Evolutionary conservation across 1,140 invertebrate species (phyloP).

Genomic region (Euura saliciscinereae): DNA sequence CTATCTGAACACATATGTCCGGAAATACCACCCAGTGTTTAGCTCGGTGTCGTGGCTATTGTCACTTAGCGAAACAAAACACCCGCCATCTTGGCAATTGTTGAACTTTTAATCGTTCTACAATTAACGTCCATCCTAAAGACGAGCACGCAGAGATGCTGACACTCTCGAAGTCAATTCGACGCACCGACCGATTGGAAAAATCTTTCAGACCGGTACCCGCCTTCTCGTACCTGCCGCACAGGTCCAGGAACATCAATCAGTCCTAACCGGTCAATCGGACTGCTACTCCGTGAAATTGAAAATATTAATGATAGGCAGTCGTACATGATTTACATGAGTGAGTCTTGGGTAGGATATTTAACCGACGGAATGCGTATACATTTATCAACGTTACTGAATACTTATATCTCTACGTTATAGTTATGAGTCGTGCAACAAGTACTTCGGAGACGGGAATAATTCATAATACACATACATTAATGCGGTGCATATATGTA

Average conservation of each 20-base stretch:
- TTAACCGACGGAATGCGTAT: no score
- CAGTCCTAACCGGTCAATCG: not conserved
- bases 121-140: no score
- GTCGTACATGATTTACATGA: no score
- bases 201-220: not conserved
- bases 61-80: not conserved
- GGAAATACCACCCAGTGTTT: not conserved
- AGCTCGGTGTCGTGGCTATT: not conserved
- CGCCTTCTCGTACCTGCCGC: not conserved
- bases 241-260: constrained; percentile 1
- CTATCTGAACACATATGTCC: not conserved
- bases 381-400: no score
- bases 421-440: no score
- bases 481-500: no score
- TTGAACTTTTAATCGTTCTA: no score
- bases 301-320: not conserved
- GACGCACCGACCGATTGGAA: not conserved
- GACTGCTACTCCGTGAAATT: not conserved
- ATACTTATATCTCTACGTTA: no score
- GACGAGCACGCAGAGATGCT: no score
- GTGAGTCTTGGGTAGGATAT: no score
- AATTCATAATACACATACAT: no score
- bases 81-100: not conserved
- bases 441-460: no score
- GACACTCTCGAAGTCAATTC: not conserved